phyloP scores from a whole-genome alignment of 2,113 vertebrate genomes.

The Oreochromis tanganicae region DNA sequence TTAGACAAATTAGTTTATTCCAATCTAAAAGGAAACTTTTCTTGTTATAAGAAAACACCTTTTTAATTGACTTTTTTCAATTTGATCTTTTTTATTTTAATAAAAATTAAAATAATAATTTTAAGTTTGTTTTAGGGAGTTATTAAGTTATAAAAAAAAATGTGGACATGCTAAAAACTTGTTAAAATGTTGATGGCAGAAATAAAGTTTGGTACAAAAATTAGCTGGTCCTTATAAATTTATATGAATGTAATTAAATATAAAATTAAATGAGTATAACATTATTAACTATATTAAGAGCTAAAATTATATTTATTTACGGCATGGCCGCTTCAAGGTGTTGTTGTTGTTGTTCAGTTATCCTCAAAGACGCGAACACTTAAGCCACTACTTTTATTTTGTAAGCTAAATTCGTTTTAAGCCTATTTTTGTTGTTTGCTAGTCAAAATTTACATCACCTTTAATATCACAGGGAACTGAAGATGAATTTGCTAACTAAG shows the following conservation, averaged over 20 bases:
- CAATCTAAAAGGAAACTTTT: neutral
- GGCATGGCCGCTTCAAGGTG: neutral
- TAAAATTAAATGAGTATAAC: neutral
- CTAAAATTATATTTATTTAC: neutral
- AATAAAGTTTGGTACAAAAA: neutral
- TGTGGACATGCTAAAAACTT: neutral
- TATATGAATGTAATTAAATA: neutral
- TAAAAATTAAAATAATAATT: neutral
- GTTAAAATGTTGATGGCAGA: neutral
- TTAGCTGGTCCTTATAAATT: neutral
- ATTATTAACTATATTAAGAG: neutral
- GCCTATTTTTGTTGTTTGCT: neutral
- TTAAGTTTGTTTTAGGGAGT: neutral
- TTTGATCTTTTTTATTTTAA: neutral
- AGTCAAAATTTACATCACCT: neutral
- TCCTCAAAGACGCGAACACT: neutral
- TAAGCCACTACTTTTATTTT: neutral
- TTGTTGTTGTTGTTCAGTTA: neutral
- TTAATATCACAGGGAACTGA: neutral
- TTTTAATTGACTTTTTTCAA: neutral
- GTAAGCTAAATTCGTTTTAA: neutral
- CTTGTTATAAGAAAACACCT: neutral
- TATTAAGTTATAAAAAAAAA: neutral
- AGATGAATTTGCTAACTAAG: neutral
- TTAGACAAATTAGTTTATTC: neutral